Evolutionary conservation across 2,797 vertebrate species (phyloP).

Genomic region (Antrozous pallidus): DNA sequence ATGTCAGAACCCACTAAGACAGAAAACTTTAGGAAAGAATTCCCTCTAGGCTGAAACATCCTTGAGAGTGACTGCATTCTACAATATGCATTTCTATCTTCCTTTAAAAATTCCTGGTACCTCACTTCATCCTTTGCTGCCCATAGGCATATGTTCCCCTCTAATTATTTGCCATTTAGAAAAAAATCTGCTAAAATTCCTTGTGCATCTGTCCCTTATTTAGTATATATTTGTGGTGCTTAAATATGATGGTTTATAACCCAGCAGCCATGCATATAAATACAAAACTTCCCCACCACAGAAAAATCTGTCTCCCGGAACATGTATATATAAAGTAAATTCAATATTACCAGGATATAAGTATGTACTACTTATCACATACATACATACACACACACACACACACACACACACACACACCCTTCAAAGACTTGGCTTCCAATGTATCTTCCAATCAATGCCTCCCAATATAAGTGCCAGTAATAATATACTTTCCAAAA

Average conservation of each 20-base stretch:
- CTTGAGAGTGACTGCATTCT: constrained; percentile 31
- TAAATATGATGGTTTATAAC: constrained; percentile 23
- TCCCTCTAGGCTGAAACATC: neutral
- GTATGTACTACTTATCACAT: neutral
- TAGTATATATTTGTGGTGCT: constrained; percentile 58
- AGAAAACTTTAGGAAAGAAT: neutral
- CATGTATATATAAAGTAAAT: constrained; percentile 18
- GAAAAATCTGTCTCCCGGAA: neutral
- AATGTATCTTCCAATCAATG: neutral
- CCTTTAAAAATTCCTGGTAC: constrained; percentile 71
- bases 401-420: neutral
- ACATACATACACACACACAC: neutral
- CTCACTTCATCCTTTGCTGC: constrained; percentile 68
- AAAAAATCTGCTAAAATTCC: constrained; percentile 67
- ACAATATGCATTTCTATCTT: constrained; percentile 44
- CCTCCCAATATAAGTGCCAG: neutral
- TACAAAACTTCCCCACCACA: constrained; percentile 22
- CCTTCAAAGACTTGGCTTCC: neutral
- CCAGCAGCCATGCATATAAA: neutral
- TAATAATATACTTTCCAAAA: neutral
- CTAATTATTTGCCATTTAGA: constrained; percentile 63
- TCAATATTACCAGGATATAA: neutral
- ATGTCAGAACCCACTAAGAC: neutral
- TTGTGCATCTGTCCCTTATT: constrained; percentile 67
- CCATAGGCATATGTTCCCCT: constrained; percentile 40